Evolutionary conservation across 2,888 invertebrate species (phyloP), one percentile per base, ranked within the genome.

Genomic region (Phalera bucephala): DNA sequence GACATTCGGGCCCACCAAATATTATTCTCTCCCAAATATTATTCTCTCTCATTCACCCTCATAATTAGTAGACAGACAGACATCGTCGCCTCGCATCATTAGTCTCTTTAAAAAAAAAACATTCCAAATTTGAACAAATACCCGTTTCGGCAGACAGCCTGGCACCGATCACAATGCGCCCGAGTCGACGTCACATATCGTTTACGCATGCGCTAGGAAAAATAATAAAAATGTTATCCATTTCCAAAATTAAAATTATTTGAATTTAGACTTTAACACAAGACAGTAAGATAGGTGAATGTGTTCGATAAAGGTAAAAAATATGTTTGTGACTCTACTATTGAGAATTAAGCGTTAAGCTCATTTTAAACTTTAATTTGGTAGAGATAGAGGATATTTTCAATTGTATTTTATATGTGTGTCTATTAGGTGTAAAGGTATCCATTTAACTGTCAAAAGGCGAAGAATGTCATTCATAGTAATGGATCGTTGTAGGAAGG

Each of bases 401-500:
- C 15, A 34, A 41, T 33, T 56, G 32, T 26, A 12, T 30, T 36
- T 36, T 17, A 7, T 32, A 21, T 49, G 43, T 56, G 63, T 70
- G 63, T 60, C 36, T 44, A 33, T 27, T 52, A 73, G 65, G 72
- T 78, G 76, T 76, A 70, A 75, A 64, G 71, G 75, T 76, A 72
- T 71, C 80, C 77, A 79, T 83, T 80, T 77, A 77, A 64, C 76
- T 82, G 85, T 84, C 85, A 83, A 71, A 64, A 52, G 59, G 59
- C 51, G 38, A 53, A 80, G 88, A 88, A 88, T 88, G 85, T 81
- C 80, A 81, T 82, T 86, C 77, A 58, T 41, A 64, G 83, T 86
- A 84, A 87, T 80, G 75, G 83, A 86, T 86, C 72, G 82, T 55
- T 78, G 66, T 67, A 88, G 88, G 88, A 88, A 88, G 88, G 88